phyloP scores from a whole-genome alignment of 1,140 invertebrate genomes.

The Halotydeus destructor region DNA sequence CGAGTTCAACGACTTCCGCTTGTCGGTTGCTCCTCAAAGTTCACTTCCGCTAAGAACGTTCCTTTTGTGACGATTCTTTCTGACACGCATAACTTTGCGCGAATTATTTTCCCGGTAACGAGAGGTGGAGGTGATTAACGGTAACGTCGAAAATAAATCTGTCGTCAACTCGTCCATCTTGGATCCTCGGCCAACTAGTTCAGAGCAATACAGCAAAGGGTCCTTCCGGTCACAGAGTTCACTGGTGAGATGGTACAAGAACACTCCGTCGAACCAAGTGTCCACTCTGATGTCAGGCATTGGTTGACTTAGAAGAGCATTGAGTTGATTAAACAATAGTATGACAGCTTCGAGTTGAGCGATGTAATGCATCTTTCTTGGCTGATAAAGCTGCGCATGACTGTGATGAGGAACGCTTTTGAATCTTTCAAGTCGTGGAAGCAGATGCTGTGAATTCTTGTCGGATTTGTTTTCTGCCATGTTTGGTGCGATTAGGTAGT shows the following conservation, averaged over 20 bases:
- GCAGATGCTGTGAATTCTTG: background rate
- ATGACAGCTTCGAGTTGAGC: background rate
- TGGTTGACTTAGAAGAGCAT: background rate
- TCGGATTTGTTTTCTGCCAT: background rate
- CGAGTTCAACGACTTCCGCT: too few relatives aligned
- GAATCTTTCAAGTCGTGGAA: background rate
- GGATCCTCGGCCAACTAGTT: background rate
- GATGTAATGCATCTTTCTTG: background rate
- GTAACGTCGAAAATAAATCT: too few relatives aligned
- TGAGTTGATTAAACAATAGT: background rate
- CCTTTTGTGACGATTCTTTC: too few relatives aligned
- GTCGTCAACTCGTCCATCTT: too few relatives aligned
- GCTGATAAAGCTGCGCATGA: background rate
- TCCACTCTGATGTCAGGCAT: background rate
- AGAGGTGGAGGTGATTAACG: too few relatives aligned
- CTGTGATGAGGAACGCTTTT: background rate
- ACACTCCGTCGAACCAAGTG: background rate
- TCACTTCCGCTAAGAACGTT: too few relatives aligned
- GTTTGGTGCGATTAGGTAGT: background rate
- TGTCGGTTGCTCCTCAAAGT: too few relatives aligned
- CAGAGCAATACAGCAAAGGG: background rate
- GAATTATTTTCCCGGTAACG: too few relatives aligned
- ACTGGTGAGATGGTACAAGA: constrained; percentile 1
- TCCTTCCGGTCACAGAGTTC: background rate
- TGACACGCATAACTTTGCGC: too few relatives aligned